phyloP scores from a whole-genome alignment of 2,113 vertebrate genomes.

The Onychorhynchus coronatus region DNA sequence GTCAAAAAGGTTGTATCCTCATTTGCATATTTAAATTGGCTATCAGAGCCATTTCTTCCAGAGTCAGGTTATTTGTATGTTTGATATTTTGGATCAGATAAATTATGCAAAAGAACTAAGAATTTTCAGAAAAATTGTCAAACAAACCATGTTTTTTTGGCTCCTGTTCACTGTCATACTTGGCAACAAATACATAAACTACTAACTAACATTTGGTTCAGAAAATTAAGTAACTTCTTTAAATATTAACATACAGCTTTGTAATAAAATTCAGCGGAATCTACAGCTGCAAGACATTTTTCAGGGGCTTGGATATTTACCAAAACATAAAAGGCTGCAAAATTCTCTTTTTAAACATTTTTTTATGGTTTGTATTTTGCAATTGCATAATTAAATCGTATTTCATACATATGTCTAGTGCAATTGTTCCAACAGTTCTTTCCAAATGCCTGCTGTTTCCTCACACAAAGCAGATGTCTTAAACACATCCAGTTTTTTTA shows the following conservation, averaged over 20 bases:
- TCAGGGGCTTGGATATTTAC: neutral
- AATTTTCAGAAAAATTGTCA: neutral
- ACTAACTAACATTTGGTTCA: neutral
- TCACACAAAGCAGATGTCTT: neutral
- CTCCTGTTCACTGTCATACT: neutral
- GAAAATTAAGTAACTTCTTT: neutral
- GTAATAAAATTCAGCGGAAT: neutral
- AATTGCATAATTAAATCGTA: neutral
- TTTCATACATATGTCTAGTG: neutral
- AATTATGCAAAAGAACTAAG: neutral
- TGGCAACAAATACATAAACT: neutral
- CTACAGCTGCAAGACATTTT: conserved; percentile 13
- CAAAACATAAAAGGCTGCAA: neutral
- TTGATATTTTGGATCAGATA: neutral
- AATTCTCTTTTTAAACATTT: neutral
- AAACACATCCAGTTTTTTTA: neutral
- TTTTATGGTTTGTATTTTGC: neutral
- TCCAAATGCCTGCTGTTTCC: neutral
- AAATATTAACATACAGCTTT: neutral
- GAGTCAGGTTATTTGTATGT: neutral
- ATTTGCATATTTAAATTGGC: neutral
- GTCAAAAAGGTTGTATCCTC: neutral
- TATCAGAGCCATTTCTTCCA: neutral
- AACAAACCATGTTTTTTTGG: neutral
- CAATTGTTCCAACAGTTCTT: neutral